Base-by-base conservation (phyloP, 2,888 invertebrate species). In the Orthosia cruda region DNA sequence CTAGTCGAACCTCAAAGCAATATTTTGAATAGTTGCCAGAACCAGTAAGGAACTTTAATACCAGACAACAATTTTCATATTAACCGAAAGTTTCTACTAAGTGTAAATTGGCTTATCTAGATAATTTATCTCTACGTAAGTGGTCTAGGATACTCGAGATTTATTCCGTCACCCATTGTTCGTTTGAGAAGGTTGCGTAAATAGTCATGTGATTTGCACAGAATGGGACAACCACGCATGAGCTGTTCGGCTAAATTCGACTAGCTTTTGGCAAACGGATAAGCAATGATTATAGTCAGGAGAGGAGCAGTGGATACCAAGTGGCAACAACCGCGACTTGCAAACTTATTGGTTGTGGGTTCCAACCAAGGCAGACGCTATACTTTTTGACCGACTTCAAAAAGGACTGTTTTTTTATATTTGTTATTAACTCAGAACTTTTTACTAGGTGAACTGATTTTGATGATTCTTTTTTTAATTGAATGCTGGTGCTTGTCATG, bases 141-240 rank as follows among this genome's bases (percentile, higher is more conserved):
- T 76, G 63, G 71, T 84, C 77, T 89, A 84, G 77, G 83, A 82
- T 87, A 85, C 83, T 81, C 45, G 75, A 85, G 83, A 87, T 84
- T 84, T 80, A 87, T 89, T 86, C 85, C 79, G 78, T 87, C 89
- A 84, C 70, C 91, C 77, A 93, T 93, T 93, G 93, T 93, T 92
- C 75, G 81, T 88, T 89, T 80, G 88, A 85, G 89, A 92, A 91
- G 91, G 90, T 91, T 91, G 87, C 84, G 84, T 87, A 89, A 90
- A 88, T 76, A 85, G 59, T 75, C 83, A 80, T 74, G 74, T 82
- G 84, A 89, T 90, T 90, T 85, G 83, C 87, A 88, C 84, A 86
- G 86, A 91, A 87, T 88, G 78, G 76, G 68, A 75, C 80, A 82
- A 68, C 58, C 74, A 85, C 66, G 81, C 73, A 74, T 73, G 73